Base-by-base conservation (phyloP, 2,113 vertebrate genomes). In the Hyperopisus bebe region DNA sequence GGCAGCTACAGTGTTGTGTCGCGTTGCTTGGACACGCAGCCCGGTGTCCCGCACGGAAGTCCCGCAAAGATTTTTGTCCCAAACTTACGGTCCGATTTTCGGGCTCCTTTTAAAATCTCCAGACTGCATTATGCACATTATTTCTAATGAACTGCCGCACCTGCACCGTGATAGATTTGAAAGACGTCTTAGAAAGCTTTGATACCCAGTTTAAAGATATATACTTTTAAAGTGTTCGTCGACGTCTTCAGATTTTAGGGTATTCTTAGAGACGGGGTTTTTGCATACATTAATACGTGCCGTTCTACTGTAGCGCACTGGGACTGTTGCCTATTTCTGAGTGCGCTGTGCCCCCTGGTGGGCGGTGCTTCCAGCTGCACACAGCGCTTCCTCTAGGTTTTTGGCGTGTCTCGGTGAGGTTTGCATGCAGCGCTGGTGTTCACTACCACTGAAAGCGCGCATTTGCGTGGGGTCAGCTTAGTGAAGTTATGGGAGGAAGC, bases 11-110 rank as follows among this genome's bases (percentile, higher is more conserved):
- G 42, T 87, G 84, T 90, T 87, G 89, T 86, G 53, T 15, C 55
- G 24, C 55, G 89, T 90, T 90, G 89, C 89, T 84, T 90, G 44
- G 89, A 86, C 58, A 90, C 53, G 15, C 24, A 84, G 82, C 42
- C 42, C 35, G 17, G 35, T 35, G 74, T 80, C 74, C 74, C 35
- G 74, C 35, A 35, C 74, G 74, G 74, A 80, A 80, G 74, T 80
- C 15, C 74, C 35, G 74, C 15, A 5, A 31, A 35, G 21, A 39
- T 4, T 35, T 80, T 19, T 11, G 62, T 70, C 35, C 74, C 35
- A 42, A 35, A 80, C 74, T 42, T 80, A 8, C 35, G 0, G 31
- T 77, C 31, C 31, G 31, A 31, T 35, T 13, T 77, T 11, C 31
- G 74, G 17, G 35, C 74, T 35, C 15, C 35, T 77, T 11, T 77